These are phyloP conservation scores for Cheilosia vulpina DNA, from an alignment of 2,888 invertebrate species.

Conservation along the genomic window DNA sequence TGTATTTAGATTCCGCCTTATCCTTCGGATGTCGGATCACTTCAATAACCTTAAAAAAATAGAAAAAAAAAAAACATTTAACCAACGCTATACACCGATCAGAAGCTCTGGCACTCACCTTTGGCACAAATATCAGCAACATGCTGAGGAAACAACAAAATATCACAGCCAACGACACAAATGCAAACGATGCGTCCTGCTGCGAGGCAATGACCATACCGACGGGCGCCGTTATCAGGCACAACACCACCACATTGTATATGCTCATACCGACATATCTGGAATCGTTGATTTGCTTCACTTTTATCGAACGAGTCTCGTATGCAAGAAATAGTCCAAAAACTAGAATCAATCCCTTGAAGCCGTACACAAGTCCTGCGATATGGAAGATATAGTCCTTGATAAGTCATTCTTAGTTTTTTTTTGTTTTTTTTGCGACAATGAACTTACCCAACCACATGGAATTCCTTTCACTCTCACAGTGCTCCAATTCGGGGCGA, in stretches of 20 bases:
- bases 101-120: constrained; percentile 86
- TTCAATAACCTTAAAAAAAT: constrained; percentile 88
- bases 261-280: constrained; percentile 99
- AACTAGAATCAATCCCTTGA: constrained; percentile 97
- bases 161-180: constrained; percentile 97
- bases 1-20: constrained; percentile 94
- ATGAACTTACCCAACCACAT: constrained; percentile 95
- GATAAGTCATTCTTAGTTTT: background rate
- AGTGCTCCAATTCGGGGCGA: constrained; percentile 97
- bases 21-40: constrained; percentile 95
- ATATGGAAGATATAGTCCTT: constrained; percentile 65
- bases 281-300: constrained; percentile 98
- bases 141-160: constrained; percentile 99
- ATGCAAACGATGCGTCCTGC: constrained; percentile 98
- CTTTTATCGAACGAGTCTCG: constrained; percentile 98
- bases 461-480: constrained; percentile 96
- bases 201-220: constrained; percentile 98
- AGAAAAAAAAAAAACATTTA: constrained; percentile 77
- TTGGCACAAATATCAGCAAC: constrained; percentile 99
- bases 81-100: background rate
- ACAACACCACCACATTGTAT: constrained; percentile 99
- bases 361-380: constrained; percentile 96
- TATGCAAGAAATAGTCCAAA: constrained; percentile 99
- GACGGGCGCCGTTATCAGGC: constrained; percentile 98
- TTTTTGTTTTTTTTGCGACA: background rate